A percentile compares a stretch with the other conserved stretches of the same genome.
These are phyloP conservation scores for Macaria liturata DNA, from an alignment of 2,888 invertebrate species.

Conservation along the genomic window DNA sequence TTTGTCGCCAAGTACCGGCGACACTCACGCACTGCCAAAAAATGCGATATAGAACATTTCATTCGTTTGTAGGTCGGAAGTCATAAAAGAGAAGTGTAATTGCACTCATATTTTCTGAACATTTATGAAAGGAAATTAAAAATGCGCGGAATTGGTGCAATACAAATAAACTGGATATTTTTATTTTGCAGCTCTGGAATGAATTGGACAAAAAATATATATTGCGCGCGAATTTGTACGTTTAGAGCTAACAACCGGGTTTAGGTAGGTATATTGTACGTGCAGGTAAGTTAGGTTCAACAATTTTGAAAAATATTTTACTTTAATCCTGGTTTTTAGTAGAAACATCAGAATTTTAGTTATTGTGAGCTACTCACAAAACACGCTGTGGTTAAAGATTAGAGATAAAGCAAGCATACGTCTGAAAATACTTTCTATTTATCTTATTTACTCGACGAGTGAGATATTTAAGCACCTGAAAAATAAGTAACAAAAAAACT, in stretches of 20 bases:
- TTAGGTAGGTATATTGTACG: too few relatives aligned
- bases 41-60: constrained; percentile 7
- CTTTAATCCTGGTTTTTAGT: too few relatives aligned
- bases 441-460: too few relatives aligned
- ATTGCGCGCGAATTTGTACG: not conserved
- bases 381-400: too few relatives aligned
- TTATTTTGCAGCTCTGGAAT: not conserved
- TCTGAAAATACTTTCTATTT: too few relatives aligned
- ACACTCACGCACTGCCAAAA: constrained; percentile 20
- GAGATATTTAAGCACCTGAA: too few relatives aligned
- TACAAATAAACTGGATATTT: constrained; percentile 1
- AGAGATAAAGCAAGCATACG: too few relatives aligned
- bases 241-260: not conserved
- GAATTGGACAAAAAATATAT: not conserved
- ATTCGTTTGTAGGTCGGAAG: constrained; percentile 23
- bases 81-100: constrained; percentile 23
- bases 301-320: too few relatives aligned
- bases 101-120: constrained; percentile 19
- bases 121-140: constrained; percentile 19
- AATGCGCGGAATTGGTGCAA: not conserved
- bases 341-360: too few relatives aligned
- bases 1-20: constrained; percentile 13
- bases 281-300: too few relatives aligned
- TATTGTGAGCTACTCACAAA: too few relatives aligned
- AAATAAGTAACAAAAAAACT: too few relatives aligned